Percentiles rank a stretch among this genome's conserved stretches.
Conservation (phyloP, 2,888 invertebrate species). For the Escarpia spicata region DNA sequence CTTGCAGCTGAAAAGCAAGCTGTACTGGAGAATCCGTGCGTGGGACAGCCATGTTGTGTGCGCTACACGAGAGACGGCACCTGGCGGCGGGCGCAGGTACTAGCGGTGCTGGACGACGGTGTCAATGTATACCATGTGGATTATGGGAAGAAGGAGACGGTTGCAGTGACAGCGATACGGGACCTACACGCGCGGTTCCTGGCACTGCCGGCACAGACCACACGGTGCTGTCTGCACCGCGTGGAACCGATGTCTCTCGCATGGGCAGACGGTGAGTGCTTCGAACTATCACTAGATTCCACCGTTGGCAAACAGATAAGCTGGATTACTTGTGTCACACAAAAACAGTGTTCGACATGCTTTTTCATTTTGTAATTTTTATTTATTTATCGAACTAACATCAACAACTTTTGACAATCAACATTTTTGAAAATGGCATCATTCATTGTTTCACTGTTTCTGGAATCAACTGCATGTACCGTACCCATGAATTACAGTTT, state of each 20-base stretch:
- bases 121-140: conserved; percentile 50
- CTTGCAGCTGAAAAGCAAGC: conserved; percentile 36
- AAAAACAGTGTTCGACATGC: not conserved
- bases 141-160: conserved; percentile 58
- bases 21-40: conserved; percentile 34
- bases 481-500: too few species aligned
- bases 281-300: not conserved
- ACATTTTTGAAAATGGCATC: too few species aligned
- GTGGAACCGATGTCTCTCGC: conserved; percentile 33
- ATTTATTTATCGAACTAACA: too few species aligned
- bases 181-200: conserved; percentile 45
- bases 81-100: conserved; percentile 53
- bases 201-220: conserved; percentile 50
- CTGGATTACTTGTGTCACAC: not conserved
- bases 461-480: too few species aligned
- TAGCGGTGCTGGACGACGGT: conserved; percentile 24
- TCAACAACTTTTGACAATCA: too few species aligned
- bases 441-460: too few species aligned
- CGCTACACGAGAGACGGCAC: conserved; percentile 52
- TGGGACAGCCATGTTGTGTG: conserved; percentile 48
- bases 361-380: too few species aligned
- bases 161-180: conserved; percentile 39
- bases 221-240: conserved; percentile 48
- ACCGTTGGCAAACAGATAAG: not conserved
- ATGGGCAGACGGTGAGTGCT: not conserved